Percentiles rank a stretch among this genome's conserved stretches.
Evolutionary conservation across 1,140 invertebrate species (phyloP).

Genomic region (Elymnias hypermnestra): DNA sequence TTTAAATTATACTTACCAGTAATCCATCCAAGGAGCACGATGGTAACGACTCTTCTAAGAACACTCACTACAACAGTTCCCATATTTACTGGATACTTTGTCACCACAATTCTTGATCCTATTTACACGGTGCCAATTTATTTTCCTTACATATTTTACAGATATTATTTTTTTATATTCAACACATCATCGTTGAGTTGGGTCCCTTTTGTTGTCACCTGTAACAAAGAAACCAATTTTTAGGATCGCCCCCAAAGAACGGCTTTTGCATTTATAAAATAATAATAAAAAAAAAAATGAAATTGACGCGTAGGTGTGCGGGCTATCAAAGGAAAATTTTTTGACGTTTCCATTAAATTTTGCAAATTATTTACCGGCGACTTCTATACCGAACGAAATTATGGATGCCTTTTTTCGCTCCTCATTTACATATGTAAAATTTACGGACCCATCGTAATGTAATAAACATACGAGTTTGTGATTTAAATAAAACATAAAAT

Average conservation of each 20-base stretch:
- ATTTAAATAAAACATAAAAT: no score
- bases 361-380: not conserved
- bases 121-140: conserved; percentile 8
- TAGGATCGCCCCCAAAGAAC: conserved; percentile 19
- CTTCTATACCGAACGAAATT: not conserved
- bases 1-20: conserved; percentile 47
- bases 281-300: conserved; percentile 9
- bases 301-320: conserved; percentile 7
- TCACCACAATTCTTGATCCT: conserved; percentile 21
- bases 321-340: conserved; percentile 7
- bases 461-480: no score
- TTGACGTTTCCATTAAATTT: conserved; percentile 12
- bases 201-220: conserved; percentile 36
- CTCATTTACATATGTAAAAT: no score
- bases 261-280: conserved; percentile 19
- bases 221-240: conserved; percentile 42
- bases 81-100: conserved; percentile 26
- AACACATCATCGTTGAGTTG: conserved; percentile 26
- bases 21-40: conserved; percentile 40
- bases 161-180: conserved; percentile 15
- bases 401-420: not conserved
- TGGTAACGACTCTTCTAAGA: conserved; percentile 24
- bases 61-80: conserved; percentile 29
- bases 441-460: no score
- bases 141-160: conserved; percentile 25